Conservation (phyloP, 2,113 vertebrate genomes). For the Pipa parva region DNA sequence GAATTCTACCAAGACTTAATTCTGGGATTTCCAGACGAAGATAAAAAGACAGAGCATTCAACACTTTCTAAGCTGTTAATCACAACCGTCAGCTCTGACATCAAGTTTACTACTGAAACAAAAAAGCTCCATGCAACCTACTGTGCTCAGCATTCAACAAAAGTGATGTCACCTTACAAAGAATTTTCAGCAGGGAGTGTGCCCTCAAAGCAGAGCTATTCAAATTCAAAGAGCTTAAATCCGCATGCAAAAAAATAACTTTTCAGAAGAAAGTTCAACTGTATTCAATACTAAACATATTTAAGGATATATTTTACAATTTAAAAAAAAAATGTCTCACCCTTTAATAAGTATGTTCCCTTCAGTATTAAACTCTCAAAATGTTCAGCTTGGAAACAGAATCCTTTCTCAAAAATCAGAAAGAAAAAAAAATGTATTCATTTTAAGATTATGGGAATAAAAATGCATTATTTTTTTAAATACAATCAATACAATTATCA, state of each 20-base stretch:
- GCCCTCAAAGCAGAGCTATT: not conserved
- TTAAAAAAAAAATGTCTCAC: too few relatives aligned
- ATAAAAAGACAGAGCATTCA: not conserved
- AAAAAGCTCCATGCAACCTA: not conserved
- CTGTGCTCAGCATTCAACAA: not conserved
- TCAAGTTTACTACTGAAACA: not conserved
- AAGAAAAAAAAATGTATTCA: too few relatives aligned
- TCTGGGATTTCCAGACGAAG: not conserved
- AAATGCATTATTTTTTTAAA: too few relatives aligned
- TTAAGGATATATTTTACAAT: not conserved
- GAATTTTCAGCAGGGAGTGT: not conserved
- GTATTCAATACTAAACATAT: not conserved
- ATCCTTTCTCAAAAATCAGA: too few relatives aligned
- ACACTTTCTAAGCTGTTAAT: slow-evolving; percentile 19
- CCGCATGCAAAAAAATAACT: not conserved
- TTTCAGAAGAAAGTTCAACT: not conserved
- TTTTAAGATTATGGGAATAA: too few relatives aligned
- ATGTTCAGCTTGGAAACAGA: too few relatives aligned
- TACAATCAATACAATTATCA: too few relatives aligned
- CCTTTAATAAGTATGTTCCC: too few relatives aligned
- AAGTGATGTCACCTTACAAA: not conserved
- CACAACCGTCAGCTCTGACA: slow-evolving; percentile 4
- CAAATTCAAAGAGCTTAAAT: not conserved
- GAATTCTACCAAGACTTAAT: not conserved
- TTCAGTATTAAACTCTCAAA: too few relatives aligned